Base-by-base conservation (phyloP, 2,113 vertebrate species). In the Mystacornis crossleyi region DNA sequence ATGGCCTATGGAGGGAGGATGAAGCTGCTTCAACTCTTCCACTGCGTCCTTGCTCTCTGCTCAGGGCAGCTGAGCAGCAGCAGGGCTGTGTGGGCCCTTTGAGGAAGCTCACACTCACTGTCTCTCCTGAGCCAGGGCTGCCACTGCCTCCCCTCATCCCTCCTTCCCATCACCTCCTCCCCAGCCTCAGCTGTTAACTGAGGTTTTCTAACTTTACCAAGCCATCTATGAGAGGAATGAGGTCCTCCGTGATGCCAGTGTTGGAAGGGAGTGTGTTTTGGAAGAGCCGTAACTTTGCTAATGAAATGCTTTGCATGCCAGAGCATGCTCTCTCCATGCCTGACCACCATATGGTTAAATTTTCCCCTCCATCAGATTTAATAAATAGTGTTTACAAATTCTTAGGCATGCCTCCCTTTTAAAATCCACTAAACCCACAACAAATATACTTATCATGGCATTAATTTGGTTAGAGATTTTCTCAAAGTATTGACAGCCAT, bases 381-480 rank as follows among this genome's bases (percentile, higher is more conserved):
- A 97, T 90, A 95, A 90, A 97, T 86, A 70, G 74, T 81, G 88
- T 96, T 95, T 95, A 62, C 85, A 77, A 95, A 86, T 96, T 97
- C 95, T 97, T 93, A 90, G 58, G 62, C 89, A 82, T 95, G 92
- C 57, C 78, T 96, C 80, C 57, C 82, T 77, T 75, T 84, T 54
- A 95, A 94, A 93, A 96, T 67, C 88, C 86, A 93, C 91, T 94
- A 95, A 86, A 93, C 48, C 92, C 86, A 79, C 72, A 94, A 94
- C 70, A 95, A 96, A 96, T 94, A 94, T 47, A 89, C 88, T 75
- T 88, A 84, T 70, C 82, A 78, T 82, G 61, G 78, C 74, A 89
- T 81, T 91, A 77, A 95, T 95, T 97, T 94, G 96, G 96, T 71
- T 78, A 95, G 92, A 96, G 93, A 96, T 96, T 96, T 96, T 94